These are phyloP conservation scores for Epinephelus lanceolatus DNA, from an alignment of 2,113 vertebrate genomes.

Conservation along the genomic window DNA sequence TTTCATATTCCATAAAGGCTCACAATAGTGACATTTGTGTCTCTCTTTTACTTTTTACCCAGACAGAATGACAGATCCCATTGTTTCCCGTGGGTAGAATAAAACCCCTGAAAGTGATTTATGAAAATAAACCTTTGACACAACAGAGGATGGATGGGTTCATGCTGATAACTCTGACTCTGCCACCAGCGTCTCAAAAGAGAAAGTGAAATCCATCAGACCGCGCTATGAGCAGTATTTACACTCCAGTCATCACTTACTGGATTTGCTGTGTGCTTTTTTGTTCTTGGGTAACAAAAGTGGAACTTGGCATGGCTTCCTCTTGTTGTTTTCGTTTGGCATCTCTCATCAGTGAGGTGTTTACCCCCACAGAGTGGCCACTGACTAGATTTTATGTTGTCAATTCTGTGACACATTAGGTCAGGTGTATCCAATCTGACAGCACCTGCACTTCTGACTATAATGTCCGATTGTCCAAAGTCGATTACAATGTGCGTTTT, in stretches of 20 bases:
- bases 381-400: slow-evolving; percentile 8
- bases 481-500: neutral
- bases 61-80: slow-evolving; percentile 36
- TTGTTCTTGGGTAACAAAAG: neutral
- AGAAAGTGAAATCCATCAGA: slow-evolving; percentile 22
- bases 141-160: slow-evolving; percentile 16
- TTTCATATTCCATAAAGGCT: neutral
- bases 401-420: neutral
- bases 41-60: neutral
- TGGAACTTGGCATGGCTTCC: neutral
- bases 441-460: neutral
- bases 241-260: slow-evolving; percentile 12
- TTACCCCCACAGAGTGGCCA: slow-evolving; percentile 5
- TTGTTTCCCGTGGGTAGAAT: slow-evolving; percentile 36
- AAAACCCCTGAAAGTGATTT: slow-evolving; percentile 42
- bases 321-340: neutral
- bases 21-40: neutral
- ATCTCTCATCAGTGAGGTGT: neutral
- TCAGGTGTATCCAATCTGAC: slow-evolving; percentile 3
- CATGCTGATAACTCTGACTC: slow-evolving; percentile 38
- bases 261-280: neutral
- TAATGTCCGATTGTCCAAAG: neutral
- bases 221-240: neutral
- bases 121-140: slow-evolving; percentile 46
- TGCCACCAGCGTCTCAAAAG: slow-evolving; percentile 7